Conservation (phyloP, 2,797 vertebrate species). For the Enteromius radiatus region DNA sequence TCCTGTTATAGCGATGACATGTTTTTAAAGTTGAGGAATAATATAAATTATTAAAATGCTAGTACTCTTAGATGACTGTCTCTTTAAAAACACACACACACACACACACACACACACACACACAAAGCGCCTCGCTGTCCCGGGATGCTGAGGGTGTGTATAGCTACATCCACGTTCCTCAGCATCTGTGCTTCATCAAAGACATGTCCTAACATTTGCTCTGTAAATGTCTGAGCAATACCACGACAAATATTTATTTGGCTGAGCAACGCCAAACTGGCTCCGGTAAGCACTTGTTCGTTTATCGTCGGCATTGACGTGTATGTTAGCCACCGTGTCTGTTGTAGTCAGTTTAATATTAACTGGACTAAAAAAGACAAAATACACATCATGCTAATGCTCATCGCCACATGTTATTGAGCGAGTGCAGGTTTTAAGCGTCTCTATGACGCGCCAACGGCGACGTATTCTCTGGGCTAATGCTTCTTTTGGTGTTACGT, state of each 20-base stretch:
- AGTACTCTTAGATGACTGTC: constrained; percentile 25
- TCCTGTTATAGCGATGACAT: background rate
- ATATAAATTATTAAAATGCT: background rate
- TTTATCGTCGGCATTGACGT: background rate
- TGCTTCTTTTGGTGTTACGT: background rate
- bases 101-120: no score
- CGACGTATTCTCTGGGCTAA: background rate
- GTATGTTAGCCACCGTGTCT: background rate
- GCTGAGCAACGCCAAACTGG: background rate
- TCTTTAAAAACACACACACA: no score
- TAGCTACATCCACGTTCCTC: constrained; percentile 37
- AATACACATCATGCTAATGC: background rate
- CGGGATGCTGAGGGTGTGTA: constrained; percentile 58
- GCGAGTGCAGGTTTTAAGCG: background rate
- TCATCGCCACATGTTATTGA: background rate
- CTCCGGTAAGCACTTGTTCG: constrained; percentile 48
- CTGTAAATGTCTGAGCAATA: constrained; percentile 22
- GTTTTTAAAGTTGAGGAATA: background rate
- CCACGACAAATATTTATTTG: background rate
- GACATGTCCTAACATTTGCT: constrained; percentile 17
- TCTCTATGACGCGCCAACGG: constrained; percentile 6
- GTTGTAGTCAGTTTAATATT: background rate
- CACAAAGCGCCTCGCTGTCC: constrained; percentile 48
- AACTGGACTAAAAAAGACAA: background rate
- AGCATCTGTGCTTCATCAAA: constrained; percentile 23